These are phyloP conservation scores for Puma concolor DNA, from an alignment of 2,113 vertebrate genomes.

Conservation along the genomic window DNA sequence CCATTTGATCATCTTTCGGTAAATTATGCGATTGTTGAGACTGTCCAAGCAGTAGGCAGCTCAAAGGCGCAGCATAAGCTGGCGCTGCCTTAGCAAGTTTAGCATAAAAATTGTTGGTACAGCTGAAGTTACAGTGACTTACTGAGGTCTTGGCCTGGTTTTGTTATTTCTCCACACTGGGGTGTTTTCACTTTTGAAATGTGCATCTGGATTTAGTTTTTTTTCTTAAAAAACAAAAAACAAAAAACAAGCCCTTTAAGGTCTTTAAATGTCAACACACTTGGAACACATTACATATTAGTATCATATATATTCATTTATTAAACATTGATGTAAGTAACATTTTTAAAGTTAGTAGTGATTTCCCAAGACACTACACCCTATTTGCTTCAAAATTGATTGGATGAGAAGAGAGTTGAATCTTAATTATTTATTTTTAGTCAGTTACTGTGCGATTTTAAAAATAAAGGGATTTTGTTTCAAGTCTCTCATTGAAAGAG, in stretches of 20 bases:
- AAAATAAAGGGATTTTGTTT: neutral
- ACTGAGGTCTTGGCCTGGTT: neutral
- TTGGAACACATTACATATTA: neutral
- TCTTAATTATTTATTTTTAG: constrained; percentile 30
- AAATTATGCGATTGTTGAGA: neutral
- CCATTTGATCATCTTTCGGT: neutral
- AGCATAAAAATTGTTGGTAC: neutral
- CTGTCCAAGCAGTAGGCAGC: neutral
- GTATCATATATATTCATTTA: neutral
- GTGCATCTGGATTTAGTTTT: neutral
- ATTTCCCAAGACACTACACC: neutral
- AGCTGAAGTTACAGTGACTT: neutral
- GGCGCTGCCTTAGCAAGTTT: neutral
- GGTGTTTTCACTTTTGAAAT: neutral
- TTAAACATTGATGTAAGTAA: neutral
- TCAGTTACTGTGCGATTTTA: neutral
- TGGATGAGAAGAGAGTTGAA: neutral
- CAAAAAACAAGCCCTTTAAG: neutral
- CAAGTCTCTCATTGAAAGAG: neutral
- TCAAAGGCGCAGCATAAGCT: rapidly evolving
- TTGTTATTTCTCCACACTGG: neutral
- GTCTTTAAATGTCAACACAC: neutral
- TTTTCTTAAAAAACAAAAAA: neutral
- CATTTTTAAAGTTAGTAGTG: neutral
- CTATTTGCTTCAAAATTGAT: constrained; percentile 14